Evolutionary conservation across 35 echinoderm and acorn worm species (phyloP).

Genomic region (Hemicentrotus pulcherrimus): DNA sequence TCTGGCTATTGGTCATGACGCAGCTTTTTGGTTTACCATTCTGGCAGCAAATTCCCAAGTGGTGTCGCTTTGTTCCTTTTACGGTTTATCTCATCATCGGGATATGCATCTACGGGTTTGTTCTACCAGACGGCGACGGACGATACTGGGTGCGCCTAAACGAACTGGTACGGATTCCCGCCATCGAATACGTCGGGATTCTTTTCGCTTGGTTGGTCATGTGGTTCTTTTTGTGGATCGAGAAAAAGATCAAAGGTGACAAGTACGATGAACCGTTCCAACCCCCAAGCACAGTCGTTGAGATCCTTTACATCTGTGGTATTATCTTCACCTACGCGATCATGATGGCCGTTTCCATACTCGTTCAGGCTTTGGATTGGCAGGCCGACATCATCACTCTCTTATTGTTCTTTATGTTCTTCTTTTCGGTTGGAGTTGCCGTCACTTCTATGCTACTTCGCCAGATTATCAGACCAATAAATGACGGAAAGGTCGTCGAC

Average conservation of each 20-base stretch:
- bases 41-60: conserved; percentile 78
- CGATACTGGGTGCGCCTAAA: conserved; percentile 66
- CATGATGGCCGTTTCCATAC: conserved; percentile 46
- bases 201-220: conserved; percentile 69
- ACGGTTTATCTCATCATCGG: conserved; percentile 40
- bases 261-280: neutral
- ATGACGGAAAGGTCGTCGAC: neutral
- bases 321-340: conserved; percentile 57
- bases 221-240: conserved; percentile 59
- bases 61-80: conserved; percentile 64
- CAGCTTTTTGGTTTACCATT: conserved; percentile 79
- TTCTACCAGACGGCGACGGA: conserved; percentile 61
- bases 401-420: conserved; percentile 60
- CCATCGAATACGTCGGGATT: conserved; percentile 64
- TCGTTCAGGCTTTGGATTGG: conserved; percentile 64
- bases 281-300: conserved; percentile 42
- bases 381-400: conserved; percentile 45
- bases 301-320: conserved; percentile 60
- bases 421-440: conserved; percentile 50
- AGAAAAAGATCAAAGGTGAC: conserved; percentile 53
- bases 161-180: conserved; percentile 76
- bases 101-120: conserved; percentile 58
- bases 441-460: conserved; percentile 51
- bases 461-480: conserved; percentile 55
- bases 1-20: conserved; percentile 82